Evolutionary conservation across 2,888 invertebrate species (phyloP).

Genomic region (Pseudolycoriella hygida): DNA sequence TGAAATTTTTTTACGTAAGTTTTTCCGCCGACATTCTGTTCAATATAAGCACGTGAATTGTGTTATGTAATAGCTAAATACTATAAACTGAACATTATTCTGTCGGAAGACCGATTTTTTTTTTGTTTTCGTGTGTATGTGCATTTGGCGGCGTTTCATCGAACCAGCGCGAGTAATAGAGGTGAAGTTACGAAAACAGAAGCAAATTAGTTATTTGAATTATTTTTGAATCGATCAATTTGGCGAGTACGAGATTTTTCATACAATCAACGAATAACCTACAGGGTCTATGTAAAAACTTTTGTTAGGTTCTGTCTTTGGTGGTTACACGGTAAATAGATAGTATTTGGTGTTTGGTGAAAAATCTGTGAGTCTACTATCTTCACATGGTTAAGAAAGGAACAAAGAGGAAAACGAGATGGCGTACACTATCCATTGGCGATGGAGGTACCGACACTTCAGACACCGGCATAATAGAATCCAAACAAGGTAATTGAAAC

Average conservation of each 20-base stretch:
- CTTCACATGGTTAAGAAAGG: constrained; percentile 40
- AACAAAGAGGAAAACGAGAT: constrained; percentile 38
- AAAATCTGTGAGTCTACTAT: background rate
- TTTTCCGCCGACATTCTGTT: background rate
- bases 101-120: background rate
- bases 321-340: no score
- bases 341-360: no score
- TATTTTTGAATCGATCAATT: no score
- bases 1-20: background rate
- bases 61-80: background rate
- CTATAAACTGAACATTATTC: background rate
- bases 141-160: background rate
- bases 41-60: background rate
- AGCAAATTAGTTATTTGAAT: no score
- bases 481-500: background rate
- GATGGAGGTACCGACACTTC: constrained; percentile 21
- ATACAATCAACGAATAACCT: background rate
- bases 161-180: background rate
- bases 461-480: background rate
- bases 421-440: constrained; percentile 41
- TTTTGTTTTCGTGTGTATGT: background rate
- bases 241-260: no score
- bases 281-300: background rate
- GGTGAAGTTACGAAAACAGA: no score
- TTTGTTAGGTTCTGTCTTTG: background rate